Percentiles rank a stretch among this genome's conserved stretches.
These are phyloP conservation scores for rat (Rattus norvegicus) DNA, from an alignment of 2,113 vertebrate species.

Conservation along the genomic window DNA sequence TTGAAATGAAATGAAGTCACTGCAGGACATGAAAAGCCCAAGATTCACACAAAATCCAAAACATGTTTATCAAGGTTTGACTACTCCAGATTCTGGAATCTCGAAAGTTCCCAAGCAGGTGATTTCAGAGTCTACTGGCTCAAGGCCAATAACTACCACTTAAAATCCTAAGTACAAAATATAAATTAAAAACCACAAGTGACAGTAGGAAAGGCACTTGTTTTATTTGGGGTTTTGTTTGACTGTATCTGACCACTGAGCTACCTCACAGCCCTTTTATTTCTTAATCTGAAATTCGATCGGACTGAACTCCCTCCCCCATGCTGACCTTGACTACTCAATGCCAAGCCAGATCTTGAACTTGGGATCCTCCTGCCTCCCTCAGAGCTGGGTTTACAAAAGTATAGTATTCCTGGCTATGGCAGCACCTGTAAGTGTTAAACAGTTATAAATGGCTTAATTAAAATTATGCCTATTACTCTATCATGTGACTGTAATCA, in stretches of 20 bases:
- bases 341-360: not conserved
- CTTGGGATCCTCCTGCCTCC: not conserved
- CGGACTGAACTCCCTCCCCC: too few species aligned
- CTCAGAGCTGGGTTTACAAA: not conserved
- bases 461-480: conserved; percentile 5
- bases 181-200: not conserved
- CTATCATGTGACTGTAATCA: not conserved
- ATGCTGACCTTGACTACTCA: not conserved
- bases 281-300: not conserved
- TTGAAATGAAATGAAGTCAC: conserved; percentile 34
- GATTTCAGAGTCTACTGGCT: not conserved
- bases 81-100: not conserved
- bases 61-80: not conserved
- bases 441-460: conserved; percentile 8
- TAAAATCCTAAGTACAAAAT: conserved; percentile 52
- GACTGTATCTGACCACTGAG: not conserved
- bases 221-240: not conserved
- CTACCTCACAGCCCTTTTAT: not conserved
- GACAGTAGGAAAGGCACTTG: not conserved
- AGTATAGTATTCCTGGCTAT: not conserved
- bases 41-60: conserved; percentile 12
- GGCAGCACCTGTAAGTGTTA: conserved; percentile 18
- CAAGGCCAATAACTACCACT: conserved; percentile 5
- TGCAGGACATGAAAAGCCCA: conserved; percentile 10
- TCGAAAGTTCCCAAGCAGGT: not conserved